Evolutionary conservation across 2,113 vertebrate species (phyloP), one percentile per base, ranked within the genome.

Genomic region (Lonchura striata): DNA sequence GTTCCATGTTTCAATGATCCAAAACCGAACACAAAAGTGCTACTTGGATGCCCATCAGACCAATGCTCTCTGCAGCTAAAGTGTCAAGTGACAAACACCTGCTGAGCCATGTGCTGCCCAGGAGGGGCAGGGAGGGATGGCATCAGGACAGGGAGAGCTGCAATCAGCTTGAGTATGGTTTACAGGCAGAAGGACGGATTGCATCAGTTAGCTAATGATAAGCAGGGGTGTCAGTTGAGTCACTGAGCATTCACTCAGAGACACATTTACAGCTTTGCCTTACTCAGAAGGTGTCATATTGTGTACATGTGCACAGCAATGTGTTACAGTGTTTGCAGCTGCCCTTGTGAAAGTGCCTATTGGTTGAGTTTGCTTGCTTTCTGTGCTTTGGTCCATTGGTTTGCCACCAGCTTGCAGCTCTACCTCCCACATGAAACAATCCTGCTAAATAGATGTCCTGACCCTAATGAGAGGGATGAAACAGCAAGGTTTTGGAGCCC

Each of bases 221-320:
- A 22, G 21, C 52, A 22, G 16, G 5, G 35, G 13, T 3, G 5
- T 27, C 22, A 41, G 33, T 7, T 75, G 56, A 56, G 47, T 50
- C 60, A 44, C 8, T 78, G 68, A 50, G 21, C 28, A 49, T 79
- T 86, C 19, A 12, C 41, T 71, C 44, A 37, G 53, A 63, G 49
- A 25, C 23, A 49, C 5, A 7, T 84, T 74, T 71, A 24, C 9
- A 1, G 63, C 21, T 57, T 31, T 85, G 57, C 30, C 5, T 0
- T 50, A 10, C 22, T 64, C 20, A 24, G 44, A 42, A 90, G n/a
- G 53, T 0, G 0, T 70, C 0, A 0, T n/a, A 44, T 28, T 0
- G 0, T 52, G 49, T 66, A 35, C 0, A 0, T 15, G 20, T 57
- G 46, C 25, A 5, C 8, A 11, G 53, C 33, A 42, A 46, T 21